Percentiles rank a stretch among this genome's conserved stretches.
phyloP scores from a whole-genome alignment of 2,888 invertebrate species.

The Melipona beecheii region DNA sequence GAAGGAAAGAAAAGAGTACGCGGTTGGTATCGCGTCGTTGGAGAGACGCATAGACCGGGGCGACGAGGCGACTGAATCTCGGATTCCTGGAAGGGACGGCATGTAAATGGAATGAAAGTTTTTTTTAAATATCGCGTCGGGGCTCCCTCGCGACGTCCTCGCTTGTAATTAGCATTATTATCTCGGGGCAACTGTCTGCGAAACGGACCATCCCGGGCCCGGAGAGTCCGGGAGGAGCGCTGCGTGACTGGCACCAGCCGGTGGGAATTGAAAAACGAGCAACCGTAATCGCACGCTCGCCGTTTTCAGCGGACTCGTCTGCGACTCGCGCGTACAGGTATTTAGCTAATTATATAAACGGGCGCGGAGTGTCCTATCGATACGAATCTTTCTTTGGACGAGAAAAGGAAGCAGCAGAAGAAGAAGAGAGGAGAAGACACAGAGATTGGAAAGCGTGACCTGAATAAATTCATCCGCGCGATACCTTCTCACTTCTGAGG shows the following conservation, averaged over 20 bases:
- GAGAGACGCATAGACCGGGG: slow-evolving; percentile 35
- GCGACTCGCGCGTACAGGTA: slow-evolving; percentile 48
- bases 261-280: slow-evolving; percentile 66
- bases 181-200: slow-evolving; percentile 67
- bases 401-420: background rate
- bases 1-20: background rate
- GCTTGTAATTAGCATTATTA: slow-evolving; percentile 77
- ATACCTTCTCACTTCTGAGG: background rate
- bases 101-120: slow-evolving; percentile 77
- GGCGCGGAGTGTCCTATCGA: background rate
- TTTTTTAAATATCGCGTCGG: slow-evolving; percentile 75
- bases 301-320: slow-evolving; percentile 39
- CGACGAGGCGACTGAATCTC: slow-evolving; percentile 60
- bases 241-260: slow-evolving; percentile 67
- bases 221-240: slow-evolving; percentile 54
- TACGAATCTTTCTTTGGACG: background rate
- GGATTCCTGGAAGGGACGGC: slow-evolving; percentile 74
- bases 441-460: background rate
- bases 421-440: too few species aligned
- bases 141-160: slow-evolving; percentile 62
- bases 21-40: slow-evolving; percentile 3
- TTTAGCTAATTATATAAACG: slow-evolving; percentile 54
- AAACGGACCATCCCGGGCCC: slow-evolving; percentile 58
- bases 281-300: slow-evolving; percentile 63
- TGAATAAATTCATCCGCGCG: background rate